phyloP scores from a whole-genome alignment of 1,140 invertebrate genomes.

The Drosophila nasuta region DNA sequence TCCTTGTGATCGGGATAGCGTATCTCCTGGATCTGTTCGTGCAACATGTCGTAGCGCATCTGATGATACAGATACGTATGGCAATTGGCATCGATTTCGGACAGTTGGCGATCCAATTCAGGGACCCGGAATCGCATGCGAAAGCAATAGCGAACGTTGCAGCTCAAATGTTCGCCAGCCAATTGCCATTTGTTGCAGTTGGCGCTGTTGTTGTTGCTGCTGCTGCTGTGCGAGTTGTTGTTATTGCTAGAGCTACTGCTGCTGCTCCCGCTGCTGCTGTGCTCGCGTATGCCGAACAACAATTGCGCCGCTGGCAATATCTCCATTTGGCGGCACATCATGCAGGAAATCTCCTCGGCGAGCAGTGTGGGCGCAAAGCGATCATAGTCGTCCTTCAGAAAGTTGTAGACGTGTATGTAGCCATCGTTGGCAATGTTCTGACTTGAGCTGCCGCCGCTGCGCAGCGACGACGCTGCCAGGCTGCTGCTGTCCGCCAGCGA shows the following conservation, averaged over 20 bases:
- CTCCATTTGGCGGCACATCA: slow-evolving; percentile 88
- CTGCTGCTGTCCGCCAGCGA: slow-evolving; percentile 66
- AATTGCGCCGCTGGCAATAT: slow-evolving; percentile 91
- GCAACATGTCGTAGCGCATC: slow-evolving; percentile 91
- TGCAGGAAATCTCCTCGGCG: slow-evolving; percentile 90
- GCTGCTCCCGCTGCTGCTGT: slow-evolving; percentile 12
- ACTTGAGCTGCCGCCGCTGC: slow-evolving; percentile 61
- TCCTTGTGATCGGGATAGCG: slow-evolving; percentile 90
- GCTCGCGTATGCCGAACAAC: slow-evolving; percentile 89
- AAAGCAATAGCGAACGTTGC: slow-evolving; percentile 89
- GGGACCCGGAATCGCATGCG: slow-evolving; percentile 91
- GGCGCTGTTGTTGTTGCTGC: slow-evolving; percentile 45
- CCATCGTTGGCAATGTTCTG: slow-evolving; percentile 61
- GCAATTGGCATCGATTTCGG: slow-evolving; percentile 89
- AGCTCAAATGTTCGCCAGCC: slow-evolving; percentile 86
- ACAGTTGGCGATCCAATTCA: slow-evolving; percentile 86
- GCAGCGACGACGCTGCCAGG: slow-evolving; percentile 57
- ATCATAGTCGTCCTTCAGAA: slow-evolving; percentile 21
- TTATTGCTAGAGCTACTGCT: neutral
- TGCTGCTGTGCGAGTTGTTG: slow-evolving; percentile 3
- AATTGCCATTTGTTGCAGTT: slow-evolving; percentile 90
- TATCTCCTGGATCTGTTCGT: slow-evolving; percentile 91
- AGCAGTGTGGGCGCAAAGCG: slow-evolving; percentile 27
- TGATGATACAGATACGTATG: slow-evolving; percentile 95
- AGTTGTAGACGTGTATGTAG: slow-evolving; percentile 49